Base-by-base conservation (phyloP, 2,797 vertebrate species). In the Mormyrops boulengeri region DNA sequence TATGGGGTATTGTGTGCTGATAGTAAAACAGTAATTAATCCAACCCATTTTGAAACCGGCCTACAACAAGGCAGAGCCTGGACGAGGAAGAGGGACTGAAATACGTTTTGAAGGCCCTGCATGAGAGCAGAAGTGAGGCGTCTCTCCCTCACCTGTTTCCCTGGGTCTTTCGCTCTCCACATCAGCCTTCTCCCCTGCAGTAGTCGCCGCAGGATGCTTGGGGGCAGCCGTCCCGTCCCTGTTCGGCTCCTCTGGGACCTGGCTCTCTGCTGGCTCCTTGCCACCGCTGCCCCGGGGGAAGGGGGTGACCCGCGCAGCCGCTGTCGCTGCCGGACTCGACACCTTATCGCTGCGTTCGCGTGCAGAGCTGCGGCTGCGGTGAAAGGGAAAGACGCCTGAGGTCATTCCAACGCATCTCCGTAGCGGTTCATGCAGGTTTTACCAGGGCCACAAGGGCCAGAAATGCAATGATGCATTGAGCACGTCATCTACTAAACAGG, bases 301-400 rank as follows among this genome's bases (percentile, higher is more conserved):
- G 6, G 95, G 94, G 47, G 94, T 95, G 8, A 97, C 96, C 0
- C 97, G 96, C 0, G 96, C 77, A 0, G 95, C 66, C 17, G 93
- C 92, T 0, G 96, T 77, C 0, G 95, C 57, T 9, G 93, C 91
- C 0, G 97, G 92, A 0, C 94, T 94, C 85, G 94, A 93, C 0
- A 95, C 92, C 92, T 98, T 99, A 90, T 99, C 98, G 0, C 95
- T 96, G 93, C 97, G 97, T 91, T 99, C 98, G 85, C 97, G 95
- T 91, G 96, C 96, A 0, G 92, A 92, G 91, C 95, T 97, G 93
- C 96, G 96, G 0, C 97, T 97, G 90, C 93, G 90, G 85, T 17
- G 49, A 26, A 34, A 38, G n/a, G 66, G 11, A 26, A 38, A 9
- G 47, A 55, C 60, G 0, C 8, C 62, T 3, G 34, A 22, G 30